Percentiles rank a stretch among this genome's conserved stretches.
These are phyloP conservation scores for Apostichopus japonicus DNA, from an alignment of 35 echinoderm and acorn worm genomes.

Conservation along the genomic window DNA sequence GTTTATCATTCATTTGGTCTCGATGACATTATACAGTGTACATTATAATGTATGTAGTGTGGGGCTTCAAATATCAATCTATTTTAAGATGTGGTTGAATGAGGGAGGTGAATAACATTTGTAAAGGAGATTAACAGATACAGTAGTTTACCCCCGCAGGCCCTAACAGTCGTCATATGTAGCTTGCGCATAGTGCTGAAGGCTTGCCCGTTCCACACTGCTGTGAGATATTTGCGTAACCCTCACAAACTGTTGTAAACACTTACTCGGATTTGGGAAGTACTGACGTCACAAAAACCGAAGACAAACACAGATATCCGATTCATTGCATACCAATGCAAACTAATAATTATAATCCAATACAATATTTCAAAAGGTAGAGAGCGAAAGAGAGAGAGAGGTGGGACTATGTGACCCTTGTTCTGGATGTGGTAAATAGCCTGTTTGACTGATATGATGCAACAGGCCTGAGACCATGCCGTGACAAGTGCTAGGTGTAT, in stretches of 20 bases:
- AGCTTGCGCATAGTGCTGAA: too few relatives aligned
- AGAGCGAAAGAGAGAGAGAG: background rate
- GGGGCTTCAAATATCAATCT: too few relatives aligned
- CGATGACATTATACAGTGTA: too few relatives aligned
- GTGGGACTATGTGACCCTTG: background rate
- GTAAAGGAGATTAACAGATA: background rate
- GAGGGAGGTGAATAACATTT: background rate
- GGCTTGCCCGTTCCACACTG: background rate
- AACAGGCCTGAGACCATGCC: too few relatives aligned
- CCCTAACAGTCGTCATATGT: background rate
- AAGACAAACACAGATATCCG: background rate
- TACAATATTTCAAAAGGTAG: background rate
- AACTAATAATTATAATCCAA: background rate
- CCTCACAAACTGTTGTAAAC: background rate
- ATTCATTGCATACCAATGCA: background rate
- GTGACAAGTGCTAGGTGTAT: too few relatives aligned
- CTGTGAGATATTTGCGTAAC: background rate
- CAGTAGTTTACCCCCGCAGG: background rate
- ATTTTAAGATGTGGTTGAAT: too few relatives aligned
- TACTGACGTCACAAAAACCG: background rate
- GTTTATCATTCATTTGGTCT: too few relatives aligned
- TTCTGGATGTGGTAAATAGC: background rate
- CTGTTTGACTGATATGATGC: too few relatives aligned
- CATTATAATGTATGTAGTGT: too few relatives aligned
- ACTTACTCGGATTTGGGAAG: background rate